Evolutionary conservation across 2,113 vertebrate species (phyloP), one percentile per base, ranked within the genome.

Genomic region (Zingel zingel): DNA sequence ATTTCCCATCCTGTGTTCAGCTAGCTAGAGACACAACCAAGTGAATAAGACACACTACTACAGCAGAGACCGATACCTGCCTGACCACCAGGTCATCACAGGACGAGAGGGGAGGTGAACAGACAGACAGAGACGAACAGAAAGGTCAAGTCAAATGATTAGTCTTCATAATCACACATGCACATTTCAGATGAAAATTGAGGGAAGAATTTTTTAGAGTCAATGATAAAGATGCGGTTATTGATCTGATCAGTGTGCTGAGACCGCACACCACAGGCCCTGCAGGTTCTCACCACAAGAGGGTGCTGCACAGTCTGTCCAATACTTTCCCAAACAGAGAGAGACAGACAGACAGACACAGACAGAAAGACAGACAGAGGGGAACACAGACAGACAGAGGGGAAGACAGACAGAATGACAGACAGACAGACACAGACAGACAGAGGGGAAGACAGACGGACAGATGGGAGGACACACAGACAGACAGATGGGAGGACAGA

Each of bases 1-100:
- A 70, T 83, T 90, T 88, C 77, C 86, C 47, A 48, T 36, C 86
- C 86, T 79, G 81, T 3, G 1, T 76, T 47, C 25, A 27, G 19
- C 62, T 69, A 68, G 4, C 21, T 43, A 61, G 1, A 82, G 67
- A 80, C 84, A 78, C 45, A 78, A 78, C 69, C 51, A 10, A 15
- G 69, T 56, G 58, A 77, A 1, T 25, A 19, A 61, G 68, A 85
- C 57, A 71, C 59, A 48, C 13, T 51, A 30, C 15, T 33, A 36
- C 16, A 45, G 56, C 53, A 70, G 71, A 79, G 68, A 80, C 74
- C 57, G 66, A 81, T 66, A 81, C 83, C 83, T 86, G 74, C 65
- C 84, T 90, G 81, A 71, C 50, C 74, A 81, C 12, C 79, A 84
- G 77, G 67, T 72, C 11, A 59, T 58, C 53, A 56, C 48, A 82